These are phyloP conservation scores for Polydrusus pterygomalis DNA, from an alignment of 2,888 invertebrate species.

Conservation along the genomic window DNA sequence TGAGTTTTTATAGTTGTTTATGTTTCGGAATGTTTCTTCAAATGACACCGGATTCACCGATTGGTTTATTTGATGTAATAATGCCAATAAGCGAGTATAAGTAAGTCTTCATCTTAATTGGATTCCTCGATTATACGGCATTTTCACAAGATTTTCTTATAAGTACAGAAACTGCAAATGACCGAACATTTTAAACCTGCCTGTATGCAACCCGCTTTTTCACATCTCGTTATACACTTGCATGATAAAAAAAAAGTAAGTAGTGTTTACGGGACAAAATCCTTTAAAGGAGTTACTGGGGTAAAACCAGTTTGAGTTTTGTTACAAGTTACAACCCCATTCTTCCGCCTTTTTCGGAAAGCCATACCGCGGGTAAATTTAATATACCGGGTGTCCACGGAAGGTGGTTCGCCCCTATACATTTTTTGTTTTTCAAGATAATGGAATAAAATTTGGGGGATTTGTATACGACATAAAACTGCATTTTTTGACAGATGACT, in stretches of 20 bases:
- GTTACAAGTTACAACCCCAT: background rate
- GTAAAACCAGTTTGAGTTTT: background rate
- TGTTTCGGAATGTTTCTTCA: background rate
- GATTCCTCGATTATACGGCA: background rate
- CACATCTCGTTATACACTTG: background rate
- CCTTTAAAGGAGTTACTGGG: background rate
- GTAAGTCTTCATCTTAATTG: background rate
- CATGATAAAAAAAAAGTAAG: background rate
- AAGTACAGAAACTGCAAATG: background rate
- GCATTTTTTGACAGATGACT: no score
- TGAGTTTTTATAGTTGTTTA: background rate
- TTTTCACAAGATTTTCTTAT: background rate
- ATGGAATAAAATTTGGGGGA: no score
- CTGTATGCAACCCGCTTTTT: background rate
- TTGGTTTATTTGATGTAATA: background rate
- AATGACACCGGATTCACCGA: background rate
- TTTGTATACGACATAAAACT: no score
- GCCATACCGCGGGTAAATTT: no score
- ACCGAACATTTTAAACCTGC: background rate
- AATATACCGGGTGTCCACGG: no score
- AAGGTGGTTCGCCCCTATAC: no score
- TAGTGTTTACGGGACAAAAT: background rate
- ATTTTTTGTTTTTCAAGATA: no score
- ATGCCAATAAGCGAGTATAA: background rate
- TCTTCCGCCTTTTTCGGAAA: conserved; percentile 10